Base-by-base conservation (phyloP, 2,888 invertebrate species). In the Marasmarcha lunaedactyla region DNA sequence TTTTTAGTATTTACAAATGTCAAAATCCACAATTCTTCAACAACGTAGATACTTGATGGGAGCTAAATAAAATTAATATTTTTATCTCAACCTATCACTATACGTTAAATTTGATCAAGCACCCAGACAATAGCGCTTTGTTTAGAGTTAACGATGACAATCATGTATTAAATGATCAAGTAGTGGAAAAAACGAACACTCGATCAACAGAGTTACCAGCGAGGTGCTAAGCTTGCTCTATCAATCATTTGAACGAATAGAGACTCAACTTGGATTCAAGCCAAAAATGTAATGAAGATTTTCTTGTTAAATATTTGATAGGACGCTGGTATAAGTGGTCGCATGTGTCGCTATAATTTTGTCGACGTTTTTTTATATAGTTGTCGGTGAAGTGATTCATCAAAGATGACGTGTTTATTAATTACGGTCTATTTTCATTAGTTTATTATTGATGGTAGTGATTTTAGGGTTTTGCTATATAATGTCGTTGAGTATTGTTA, bases 141-240 rank as follows among this genome's bases (percentile, higher is more conserved):
- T 30, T 30, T 10, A 10, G n/a, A 30, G 2, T 3, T 30, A 30
- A 9, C 30, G 11, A 63, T 67, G 67, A 71, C 30, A 30, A 30
- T 30, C 9, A 30, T 30, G n/a, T 30, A 30, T 30, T 30, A 7
- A 3, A 30, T 30, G 30, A 30, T 30, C 30, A 30, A 30, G 11
- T 30, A 73, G 56, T 70, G 73, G 71, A 77, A 77, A 77, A 30
- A 30, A 30, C 11, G 4, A 30, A 11, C 30, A 30, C 30, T 30
- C 30, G 10, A 30, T 30, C 30, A 30, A 30, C 20, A n/a, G 11
- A 30, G 6, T 57, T 63, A 62, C 63, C 67, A 71, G 60, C 66
- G 71, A 77, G 77, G 78, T 78, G 78, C 72, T 74, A 71, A 71
- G 64, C 69, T 64, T 64, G 60, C 62, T 60, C 74, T 63, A 83